Evolutionary conservation across 2,888 invertebrate genomes (phyloP).

Genomic region (Bibio marci): DNA sequence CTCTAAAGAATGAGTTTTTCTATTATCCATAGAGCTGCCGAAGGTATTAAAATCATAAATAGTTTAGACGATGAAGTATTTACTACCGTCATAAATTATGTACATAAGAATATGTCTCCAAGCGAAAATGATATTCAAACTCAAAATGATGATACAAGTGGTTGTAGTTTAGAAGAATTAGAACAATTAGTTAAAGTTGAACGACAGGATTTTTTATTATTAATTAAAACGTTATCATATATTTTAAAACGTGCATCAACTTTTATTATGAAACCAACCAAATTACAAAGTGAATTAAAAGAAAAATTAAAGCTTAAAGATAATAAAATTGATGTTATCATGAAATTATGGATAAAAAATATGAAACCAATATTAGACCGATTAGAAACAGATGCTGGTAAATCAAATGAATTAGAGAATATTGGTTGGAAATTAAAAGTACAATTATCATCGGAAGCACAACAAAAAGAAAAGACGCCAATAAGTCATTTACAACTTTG

Average conservation of each 20-base stretch:
- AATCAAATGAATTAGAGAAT: slow-evolving; percentile 31
- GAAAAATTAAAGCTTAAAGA: slow-evolving; percentile 31
- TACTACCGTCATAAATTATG: slow-evolving; percentile 24
- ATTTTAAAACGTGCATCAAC: slow-evolving; percentile 33
- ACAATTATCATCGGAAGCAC: slow-evolving; percentile 31
- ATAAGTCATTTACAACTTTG: slow-evolving; percentile 33
- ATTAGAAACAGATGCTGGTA: slow-evolving; percentile 29
- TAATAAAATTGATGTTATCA: slow-evolving; percentile 36
- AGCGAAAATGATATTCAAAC: slow-evolving; percentile 4
- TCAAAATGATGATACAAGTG: neutral
- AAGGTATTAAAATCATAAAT: slow-evolving; percentile 29
- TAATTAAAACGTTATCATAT: slow-evolving; percentile 29
- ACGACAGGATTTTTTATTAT: slow-evolving; percentile 20
- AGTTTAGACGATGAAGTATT: slow-evolving; percentile 24
- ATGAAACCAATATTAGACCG: slow-evolving; percentile 35
- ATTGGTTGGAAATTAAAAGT: slow-evolving; percentile 38
- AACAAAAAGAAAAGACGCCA: slow-evolving; percentile 30
- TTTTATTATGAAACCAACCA: slow-evolving; percentile 36
- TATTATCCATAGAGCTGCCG: slow-evolving; percentile 25
- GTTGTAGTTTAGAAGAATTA: slow-evolving; percentile 19
- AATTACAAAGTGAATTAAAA: slow-evolving; percentile 31
- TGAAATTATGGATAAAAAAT: slow-evolving; percentile 34
- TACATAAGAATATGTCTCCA: slow-evolving; percentile 27
- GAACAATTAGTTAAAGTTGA: slow-evolving; percentile 25
- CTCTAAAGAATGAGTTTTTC: neutral